phyloP scores from a whole-genome alignment of 1,140 invertebrate species.

The Sesamia nonagrioides region DNA sequence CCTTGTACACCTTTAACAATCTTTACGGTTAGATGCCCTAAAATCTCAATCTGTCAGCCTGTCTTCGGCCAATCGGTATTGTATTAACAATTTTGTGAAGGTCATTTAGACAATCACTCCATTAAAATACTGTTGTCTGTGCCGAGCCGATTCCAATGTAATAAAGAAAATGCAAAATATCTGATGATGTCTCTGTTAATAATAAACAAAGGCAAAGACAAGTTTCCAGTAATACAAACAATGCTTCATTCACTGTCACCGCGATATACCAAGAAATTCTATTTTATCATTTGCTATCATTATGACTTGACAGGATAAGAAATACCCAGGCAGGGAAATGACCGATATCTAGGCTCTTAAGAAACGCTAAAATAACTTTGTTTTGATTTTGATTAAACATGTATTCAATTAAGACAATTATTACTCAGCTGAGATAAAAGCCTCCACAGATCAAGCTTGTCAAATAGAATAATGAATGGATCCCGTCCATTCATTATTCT shows the following conservation, averaged over 20 bases:
- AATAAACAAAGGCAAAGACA: too few species aligned
- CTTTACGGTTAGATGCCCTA: too few species aligned
- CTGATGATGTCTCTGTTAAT: neutral
- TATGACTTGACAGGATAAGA: neutral
- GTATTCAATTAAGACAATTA: conserved; percentile 29
- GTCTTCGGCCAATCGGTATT: too few species aligned
- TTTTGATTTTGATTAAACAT: neutral
- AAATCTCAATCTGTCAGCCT: too few species aligned
- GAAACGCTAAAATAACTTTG: conserved; percentile 8
- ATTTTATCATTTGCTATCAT: neutral
- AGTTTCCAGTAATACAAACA: neutral
- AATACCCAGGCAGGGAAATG: conserved; percentile 12
- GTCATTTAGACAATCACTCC: too few species aligned
- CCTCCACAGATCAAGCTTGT: conserved; percentile 3
- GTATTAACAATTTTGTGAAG: too few species aligned
- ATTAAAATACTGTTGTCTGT: too few species aligned
- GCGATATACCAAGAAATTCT: neutral
- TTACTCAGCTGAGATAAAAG: conserved; percentile 3
- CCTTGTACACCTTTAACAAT: too few species aligned
- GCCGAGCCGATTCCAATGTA: too few species aligned
- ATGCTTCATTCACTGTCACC: neutral
- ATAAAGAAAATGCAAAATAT: too few species aligned
- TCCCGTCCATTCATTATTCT: conserved; percentile 22
- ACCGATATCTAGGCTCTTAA: conserved; percentile 1
- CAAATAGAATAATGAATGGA: too few species aligned